phyloP scores from a whole-genome alignment of 1,140 invertebrate genomes.

The Ylistrum balloti region DNA sequence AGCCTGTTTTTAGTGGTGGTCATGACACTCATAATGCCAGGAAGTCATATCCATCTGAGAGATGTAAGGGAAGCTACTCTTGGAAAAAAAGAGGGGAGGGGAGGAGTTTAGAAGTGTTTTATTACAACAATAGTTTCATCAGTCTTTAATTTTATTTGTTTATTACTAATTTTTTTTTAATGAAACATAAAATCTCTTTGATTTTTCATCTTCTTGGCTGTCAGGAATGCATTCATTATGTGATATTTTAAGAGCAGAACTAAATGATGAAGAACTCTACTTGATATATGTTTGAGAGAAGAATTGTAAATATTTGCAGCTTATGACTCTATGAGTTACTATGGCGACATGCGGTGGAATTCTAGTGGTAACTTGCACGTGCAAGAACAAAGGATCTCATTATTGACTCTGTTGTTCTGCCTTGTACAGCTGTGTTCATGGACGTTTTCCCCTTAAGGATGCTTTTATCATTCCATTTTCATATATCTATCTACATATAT shows the following conservation, averaged over 20 bases:
- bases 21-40: neutral
- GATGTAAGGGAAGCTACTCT: neutral
- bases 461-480: constrained; percentile 30
- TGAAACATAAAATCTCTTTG: neutral
- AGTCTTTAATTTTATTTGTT: too few relatives aligned
- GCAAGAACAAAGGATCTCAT: neutral
- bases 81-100: neutral
- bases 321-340: constrained; percentile 29
- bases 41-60: neutral
- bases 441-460: constrained; percentile 26
- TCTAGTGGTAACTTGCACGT: constrained; percentile 37
- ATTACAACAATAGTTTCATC: neutral
- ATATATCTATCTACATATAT: constrained; percentile 6
- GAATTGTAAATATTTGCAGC: constrained; percentile 39
- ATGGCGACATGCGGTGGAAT: constrained; percentile 30
- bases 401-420: constrained; percentile 23
- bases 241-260: neutral
- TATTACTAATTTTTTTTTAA: too few relatives aligned
- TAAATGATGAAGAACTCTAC: neutral
- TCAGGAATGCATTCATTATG: neutral
- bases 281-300: constrained; percentile 6
- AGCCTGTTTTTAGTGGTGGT: neutral
- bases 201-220: neutral
- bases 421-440: constrained; percentile 20
- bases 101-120: neutral